These are phyloP conservation scores for Austrolebias charrua DNA, from an alignment of 2,797 vertebrate species.

Conservation along the genomic window DNA sequence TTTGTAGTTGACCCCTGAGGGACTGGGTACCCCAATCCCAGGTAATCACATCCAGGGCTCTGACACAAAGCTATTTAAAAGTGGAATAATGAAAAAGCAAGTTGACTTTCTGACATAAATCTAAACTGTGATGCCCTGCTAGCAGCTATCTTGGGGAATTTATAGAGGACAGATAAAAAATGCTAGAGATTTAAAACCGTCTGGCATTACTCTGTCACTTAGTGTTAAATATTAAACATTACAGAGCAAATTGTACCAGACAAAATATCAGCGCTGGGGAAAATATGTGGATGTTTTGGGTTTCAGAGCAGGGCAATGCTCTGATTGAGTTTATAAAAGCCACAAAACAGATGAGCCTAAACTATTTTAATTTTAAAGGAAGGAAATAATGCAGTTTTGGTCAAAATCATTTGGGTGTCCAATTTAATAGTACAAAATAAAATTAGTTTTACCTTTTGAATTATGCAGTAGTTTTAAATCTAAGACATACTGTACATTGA, in stretches of 20 bases:
- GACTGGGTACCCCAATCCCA: background rate
- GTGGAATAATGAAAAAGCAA: background rate
- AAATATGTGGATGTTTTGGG: background rate
- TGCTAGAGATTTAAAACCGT: background rate
- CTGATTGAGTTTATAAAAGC: too few relatives aligned
- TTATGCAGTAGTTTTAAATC: too few relatives aligned
- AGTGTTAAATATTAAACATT: background rate
- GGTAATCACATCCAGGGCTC: background rate
- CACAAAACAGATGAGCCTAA: too few relatives aligned
- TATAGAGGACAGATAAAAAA: background rate
- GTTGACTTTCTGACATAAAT: background rate
- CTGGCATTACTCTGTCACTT: background rate
- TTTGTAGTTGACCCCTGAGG: background rate
- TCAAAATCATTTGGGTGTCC: too few relatives aligned
- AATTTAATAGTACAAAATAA: too few relatives aligned
- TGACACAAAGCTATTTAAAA: conserved; percentile 2
- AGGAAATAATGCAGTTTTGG: too few relatives aligned
- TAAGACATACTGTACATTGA: too few relatives aligned
- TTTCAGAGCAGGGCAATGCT: background rate
- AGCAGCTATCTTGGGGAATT: too few relatives aligned
- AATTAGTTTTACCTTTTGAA: too few relatives aligned
- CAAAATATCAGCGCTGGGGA: too few relatives aligned
- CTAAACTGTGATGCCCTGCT: too few relatives aligned
- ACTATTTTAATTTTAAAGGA: too few relatives aligned
- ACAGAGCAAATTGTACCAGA: background rate